Conservation (phyloP, 2,888 invertebrate species). For the Drosophila quinaria region DNA sequence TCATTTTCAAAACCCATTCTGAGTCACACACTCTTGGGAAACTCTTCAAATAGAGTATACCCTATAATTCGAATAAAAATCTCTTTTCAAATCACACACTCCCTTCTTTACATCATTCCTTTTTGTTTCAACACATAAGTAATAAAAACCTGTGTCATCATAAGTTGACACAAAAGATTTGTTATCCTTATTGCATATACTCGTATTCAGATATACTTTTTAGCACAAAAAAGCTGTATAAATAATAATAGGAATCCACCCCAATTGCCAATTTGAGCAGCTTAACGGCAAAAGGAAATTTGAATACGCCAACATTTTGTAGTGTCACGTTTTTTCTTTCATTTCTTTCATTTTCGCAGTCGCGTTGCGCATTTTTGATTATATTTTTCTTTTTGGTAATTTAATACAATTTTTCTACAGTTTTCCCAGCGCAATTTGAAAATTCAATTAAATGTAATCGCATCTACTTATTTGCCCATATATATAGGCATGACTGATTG, state of each 20-base stretch:
- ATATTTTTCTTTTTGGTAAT: constrained; percentile 66
- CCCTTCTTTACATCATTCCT: not conserved
- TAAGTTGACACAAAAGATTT: constrained; percentile 14
- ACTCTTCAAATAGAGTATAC: not conserved
- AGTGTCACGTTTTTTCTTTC: constrained; percentile 72
- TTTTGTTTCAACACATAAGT: constrained; percentile 1
- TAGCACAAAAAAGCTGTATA: constrained; percentile 6
- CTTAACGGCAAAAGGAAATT: constrained; percentile 57
- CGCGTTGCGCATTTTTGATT: constrained; percentile 64
- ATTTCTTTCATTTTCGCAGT: constrained; percentile 29
- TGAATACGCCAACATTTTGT: constrained; percentile 70
- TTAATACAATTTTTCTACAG: constrained; percentile 57
- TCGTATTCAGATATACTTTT: constrained; percentile 10
- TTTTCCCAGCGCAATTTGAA: constrained; percentile 18
- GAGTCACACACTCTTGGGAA: not conserved
- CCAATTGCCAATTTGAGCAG: constrained; percentile 50
- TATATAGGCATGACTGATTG: constrained; percentile 72
- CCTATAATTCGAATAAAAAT: not conserved
- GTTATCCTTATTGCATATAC: constrained; percentile 14
- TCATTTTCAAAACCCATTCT: not conserved
- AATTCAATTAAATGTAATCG: constrained; percentile 85
- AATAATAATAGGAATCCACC: constrained; percentile 40
- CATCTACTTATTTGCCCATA: constrained; percentile 69
- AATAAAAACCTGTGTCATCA: constrained; percentile 10
- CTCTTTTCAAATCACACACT: not conserved